phyloP scores from a whole-genome alignment of 2,888 invertebrate species.

The Eurytoma californica region DNA sequence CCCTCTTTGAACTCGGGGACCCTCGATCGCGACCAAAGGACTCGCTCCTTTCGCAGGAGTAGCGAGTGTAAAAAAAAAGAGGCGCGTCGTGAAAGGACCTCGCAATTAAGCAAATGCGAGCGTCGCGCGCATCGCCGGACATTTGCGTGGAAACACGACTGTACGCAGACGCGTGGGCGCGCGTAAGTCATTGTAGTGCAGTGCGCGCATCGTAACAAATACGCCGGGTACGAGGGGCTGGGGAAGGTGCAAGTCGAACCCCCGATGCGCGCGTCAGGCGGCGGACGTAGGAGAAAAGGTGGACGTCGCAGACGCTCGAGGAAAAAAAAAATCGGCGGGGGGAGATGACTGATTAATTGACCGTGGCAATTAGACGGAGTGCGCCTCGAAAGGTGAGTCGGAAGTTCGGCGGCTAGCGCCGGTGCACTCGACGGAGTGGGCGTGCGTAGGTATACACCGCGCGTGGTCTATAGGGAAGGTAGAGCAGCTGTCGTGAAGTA shows the following conservation, averaged over 20 bases:
- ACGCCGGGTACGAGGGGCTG: conserved; percentile 31
- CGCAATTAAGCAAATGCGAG: conserved; percentile 55
- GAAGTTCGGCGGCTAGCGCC: not conserved
- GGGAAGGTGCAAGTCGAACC: not conserved
- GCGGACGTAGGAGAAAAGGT: not conserved
- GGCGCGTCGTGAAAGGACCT: conserved; percentile 6
- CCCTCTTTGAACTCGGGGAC: conserved; percentile 35
- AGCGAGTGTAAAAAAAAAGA: not conserved
- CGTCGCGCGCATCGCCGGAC: conserved; percentile 43
- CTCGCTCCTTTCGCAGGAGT: no score
- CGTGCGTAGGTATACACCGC: not conserved
- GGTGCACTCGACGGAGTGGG: not conserved
- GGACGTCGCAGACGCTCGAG: not conserved
- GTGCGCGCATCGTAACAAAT: conserved; percentile 36
- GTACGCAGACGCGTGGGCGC: conserved; percentile 2
- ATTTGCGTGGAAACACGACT: conserved; percentile 52
- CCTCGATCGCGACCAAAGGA: conserved; percentile 13
- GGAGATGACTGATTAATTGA: conserved; percentile 50
- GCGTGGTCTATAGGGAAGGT: not conserved
- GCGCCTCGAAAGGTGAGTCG: not conserved
- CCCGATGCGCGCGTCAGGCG: not conserved
- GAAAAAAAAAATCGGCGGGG: conserved; percentile 1
- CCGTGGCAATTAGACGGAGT: not conserved
- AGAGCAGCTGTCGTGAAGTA: conserved; percentile 28
- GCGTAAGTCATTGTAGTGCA: not conserved